These are phyloP conservation scores for Antheraea assamensis DNA, from an alignment of 2,888 invertebrate species.

Conservation along the genomic window DNA sequence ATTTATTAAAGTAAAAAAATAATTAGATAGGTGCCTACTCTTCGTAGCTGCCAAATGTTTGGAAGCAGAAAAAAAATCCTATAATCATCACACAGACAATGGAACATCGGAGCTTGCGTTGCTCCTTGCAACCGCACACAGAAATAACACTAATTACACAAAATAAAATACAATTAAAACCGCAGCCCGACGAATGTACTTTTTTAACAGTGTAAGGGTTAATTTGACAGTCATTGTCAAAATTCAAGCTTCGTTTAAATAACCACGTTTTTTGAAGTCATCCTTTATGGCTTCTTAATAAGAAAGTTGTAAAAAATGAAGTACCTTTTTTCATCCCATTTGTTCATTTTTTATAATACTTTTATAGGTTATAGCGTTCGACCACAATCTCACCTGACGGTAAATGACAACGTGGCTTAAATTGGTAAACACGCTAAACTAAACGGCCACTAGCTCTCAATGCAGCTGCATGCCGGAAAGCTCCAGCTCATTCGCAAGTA, in stretches of 20 bases:
- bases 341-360: too few relatives aligned
- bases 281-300: background rate
- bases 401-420: too few relatives aligned
- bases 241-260: conserved; percentile 30
- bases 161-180: conserved; percentile 59
- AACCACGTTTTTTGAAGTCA: background rate
- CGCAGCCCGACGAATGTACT: conserved; percentile 48
- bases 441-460: too few relatives aligned
- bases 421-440: too few relatives aligned
- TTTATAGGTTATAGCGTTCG: too few relatives aligned
- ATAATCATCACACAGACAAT: conserved; percentile 50
- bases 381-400: too few relatives aligned
- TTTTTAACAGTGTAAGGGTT: conserved; percentile 39
- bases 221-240: conserved; percentile 43
- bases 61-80: conserved; percentile 45
- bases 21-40: conserved; percentile 9
- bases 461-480: too few relatives aligned
- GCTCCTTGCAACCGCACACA: conserved; percentile 45
- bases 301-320: background rate
- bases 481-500: too few relatives aligned
- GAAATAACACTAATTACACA: conserved; percentile 49
- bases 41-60: conserved; percentile 41
- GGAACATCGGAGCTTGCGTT: conserved; percentile 37
- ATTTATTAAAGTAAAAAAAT: conserved; percentile 13
- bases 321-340: background rate